Conservation (phyloP, 2,888 invertebrate species). For the Flexamia atlantica region DNA sequence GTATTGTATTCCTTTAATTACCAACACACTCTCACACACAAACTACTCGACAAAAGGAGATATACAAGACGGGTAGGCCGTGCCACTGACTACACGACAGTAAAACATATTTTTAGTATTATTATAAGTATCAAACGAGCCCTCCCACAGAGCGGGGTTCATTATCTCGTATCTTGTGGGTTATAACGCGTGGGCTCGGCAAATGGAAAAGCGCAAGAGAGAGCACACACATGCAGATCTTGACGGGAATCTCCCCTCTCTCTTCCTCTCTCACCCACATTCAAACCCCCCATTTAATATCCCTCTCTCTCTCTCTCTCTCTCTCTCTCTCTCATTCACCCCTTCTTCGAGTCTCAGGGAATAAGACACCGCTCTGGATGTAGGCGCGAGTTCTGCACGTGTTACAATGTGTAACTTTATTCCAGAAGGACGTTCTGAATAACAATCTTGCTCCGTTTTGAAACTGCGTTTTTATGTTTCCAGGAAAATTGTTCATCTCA, state of each 20-base stretch:
- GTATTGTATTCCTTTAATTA: too few relatives aligned
- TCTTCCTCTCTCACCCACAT: not conserved
- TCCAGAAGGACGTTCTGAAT: not conserved
- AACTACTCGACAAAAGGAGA: too few relatives aligned
- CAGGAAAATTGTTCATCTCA: not conserved
- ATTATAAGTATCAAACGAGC: not conserved
- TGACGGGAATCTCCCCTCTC: not conserved
- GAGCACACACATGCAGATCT: not conserved
- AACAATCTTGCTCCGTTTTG: not conserved
- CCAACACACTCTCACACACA: too few relatives aligned
- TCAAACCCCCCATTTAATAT: not conserved
- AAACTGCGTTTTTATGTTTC: not conserved
- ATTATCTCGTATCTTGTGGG: not conserved
- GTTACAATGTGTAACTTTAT: constrained; percentile 28
- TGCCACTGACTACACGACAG: not conserved
- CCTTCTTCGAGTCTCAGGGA: not conserved
- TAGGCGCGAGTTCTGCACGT: not conserved
- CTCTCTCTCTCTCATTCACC: not conserved
- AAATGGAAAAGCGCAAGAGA: constrained; percentile 24
- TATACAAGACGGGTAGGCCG: not conserved
- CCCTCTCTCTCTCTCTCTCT: not conserved
- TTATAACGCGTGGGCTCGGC: not conserved
- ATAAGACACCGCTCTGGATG: constrained; percentile 16
- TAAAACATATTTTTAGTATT: constrained; percentile 11
- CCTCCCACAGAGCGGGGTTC: not conserved